Base-by-base conservation (phyloP, 2,888 invertebrate genomes). In the Taphrorychus bicolor region DNA sequence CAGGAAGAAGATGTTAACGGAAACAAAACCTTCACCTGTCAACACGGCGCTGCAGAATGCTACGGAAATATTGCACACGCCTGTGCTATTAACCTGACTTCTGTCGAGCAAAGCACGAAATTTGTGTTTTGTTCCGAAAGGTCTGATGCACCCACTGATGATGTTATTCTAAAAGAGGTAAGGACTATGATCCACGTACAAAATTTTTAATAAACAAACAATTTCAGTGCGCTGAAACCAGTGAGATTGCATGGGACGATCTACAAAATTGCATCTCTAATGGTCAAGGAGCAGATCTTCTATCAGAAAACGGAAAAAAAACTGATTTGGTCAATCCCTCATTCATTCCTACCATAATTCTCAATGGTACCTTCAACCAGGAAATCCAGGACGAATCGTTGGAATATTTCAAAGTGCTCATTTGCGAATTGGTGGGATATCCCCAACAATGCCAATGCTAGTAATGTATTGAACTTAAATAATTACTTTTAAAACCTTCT, bases 31-130 rank as follows among this genome's bases (percentile, higher is more conserved):
- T 77, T 77, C 57, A 51, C 52, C 3, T 78, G 78, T 49, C 76
- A 78, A 69, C 76, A 76, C 59, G 76, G 76, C 11, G 53, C 76
- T 2, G 60, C 70, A 0, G 87, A 87, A 76, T 87, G 87, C 73
- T 74, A 76, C 2, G 85, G 85, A 7, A 87, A 87, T 75, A 83
- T 82, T 73, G 80, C 83, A 2, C 86, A 86, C 71, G 82, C 85
- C 0, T 87, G 87, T 69, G 85, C 81, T 1, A 76, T 86, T 14
- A 62, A 71, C n/a, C 40, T 71, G 17, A 56, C 70, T 42, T 23
- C 73, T 5, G 51, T 70, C 2, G 73, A 59, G 14, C 64, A 74
- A 41, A 66, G 73, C n/a, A 59, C 75, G 0, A 73, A 78, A 11
- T 81, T 84, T 64, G 77, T 84, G 7, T 77, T 78, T 69, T 85